A percentile compares a stretch with the other conserved stretches of the same genome.
These are phyloP conservation scores for Phenacoccus solenopsis DNA, from an alignment of 1,140 invertebrate species.

Conservation along the genomic window DNA sequence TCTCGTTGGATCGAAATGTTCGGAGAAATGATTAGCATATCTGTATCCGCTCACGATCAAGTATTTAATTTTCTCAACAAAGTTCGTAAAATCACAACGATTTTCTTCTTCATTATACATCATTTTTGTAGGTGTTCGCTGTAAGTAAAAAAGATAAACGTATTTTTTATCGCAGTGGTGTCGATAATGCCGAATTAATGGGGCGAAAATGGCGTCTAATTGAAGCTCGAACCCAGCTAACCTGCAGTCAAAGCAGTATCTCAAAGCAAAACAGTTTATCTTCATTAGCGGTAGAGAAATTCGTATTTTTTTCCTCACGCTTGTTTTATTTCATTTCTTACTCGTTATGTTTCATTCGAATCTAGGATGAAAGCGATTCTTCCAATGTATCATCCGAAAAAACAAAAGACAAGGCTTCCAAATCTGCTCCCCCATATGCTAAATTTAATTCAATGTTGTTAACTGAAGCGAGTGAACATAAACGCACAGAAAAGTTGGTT, in stretches of 20 bases:
- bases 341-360: not conserved
- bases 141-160: conserved; percentile 52
- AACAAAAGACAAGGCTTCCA: not conserved
- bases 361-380: not conserved
- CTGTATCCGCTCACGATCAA: conserved; percentile 77
- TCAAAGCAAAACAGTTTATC: not conserved
- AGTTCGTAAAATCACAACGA: not conserved
- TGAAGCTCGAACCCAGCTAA: conserved; percentile 54
- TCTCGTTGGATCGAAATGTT: conserved; percentile 73
- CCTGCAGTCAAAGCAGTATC: not conserved
- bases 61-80: conserved; percentile 38
- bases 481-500: not conserved
- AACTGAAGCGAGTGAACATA: not conserved
- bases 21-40: conserved; percentile 66
- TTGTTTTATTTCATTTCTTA: not conserved
- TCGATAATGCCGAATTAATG: conserved; percentile 60
- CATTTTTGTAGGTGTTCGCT: conserved; percentile 25
- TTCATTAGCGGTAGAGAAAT: not conserved
- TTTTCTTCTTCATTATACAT: not conserved
- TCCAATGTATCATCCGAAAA: not conserved
- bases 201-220: conserved; percentile 74
- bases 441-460: not conserved
- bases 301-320: no score
- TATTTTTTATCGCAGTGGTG: conserved; percentile 66
- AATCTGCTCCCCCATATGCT: not conserved